These are phyloP conservation scores for Arctopsyche grandis DNA, from an alignment of 1,140 invertebrate genomes.

Conservation along the genomic window DNA sequence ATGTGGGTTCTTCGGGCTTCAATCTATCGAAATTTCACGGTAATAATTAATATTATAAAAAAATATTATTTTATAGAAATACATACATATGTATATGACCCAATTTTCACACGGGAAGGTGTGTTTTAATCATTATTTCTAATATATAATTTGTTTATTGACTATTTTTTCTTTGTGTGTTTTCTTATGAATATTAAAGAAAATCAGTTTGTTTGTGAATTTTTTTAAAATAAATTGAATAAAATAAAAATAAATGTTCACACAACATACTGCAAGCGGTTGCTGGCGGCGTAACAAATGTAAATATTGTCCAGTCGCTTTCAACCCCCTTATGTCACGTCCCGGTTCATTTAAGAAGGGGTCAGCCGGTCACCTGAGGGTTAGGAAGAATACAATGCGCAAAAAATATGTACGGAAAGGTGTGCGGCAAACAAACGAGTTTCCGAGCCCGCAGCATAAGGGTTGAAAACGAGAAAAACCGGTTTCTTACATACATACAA, in stretches of 20 bases:
- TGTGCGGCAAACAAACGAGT: slow-evolving; percentile 13
- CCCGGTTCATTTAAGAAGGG: slow-evolving; percentile 35
- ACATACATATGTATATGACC: too few species aligned
- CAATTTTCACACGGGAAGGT: too few species aligned
- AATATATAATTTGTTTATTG: too few species aligned
- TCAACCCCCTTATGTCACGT: slow-evolving; percentile 33
- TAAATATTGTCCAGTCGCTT: slow-evolving; percentile 35
- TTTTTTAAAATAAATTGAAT: too few species aligned
- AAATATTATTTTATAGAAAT: too few species aligned
- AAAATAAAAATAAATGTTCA: not conserved
- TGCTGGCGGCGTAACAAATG: not conserved
- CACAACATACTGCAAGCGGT: not conserved
- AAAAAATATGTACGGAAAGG: slow-evolving; percentile 29
- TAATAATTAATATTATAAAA: too few species aligned
- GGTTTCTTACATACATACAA: not conserved
- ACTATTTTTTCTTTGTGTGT: too few species aligned
- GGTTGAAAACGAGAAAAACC: slow-evolving; percentile 38
- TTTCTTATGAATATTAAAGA: too few species aligned
- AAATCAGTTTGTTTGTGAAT: too few species aligned
- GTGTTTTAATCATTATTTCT: too few species aligned
- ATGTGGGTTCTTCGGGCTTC: not conserved
- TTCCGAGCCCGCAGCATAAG: not conserved
- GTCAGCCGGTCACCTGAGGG: slow-evolving; percentile 44
- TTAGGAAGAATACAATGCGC: slow-evolving; percentile 33
- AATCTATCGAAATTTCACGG: too few species aligned